Percentiles rank a stretch among this genome's conserved stretches.
Conservation (phyloP, 2,888 invertebrate species). For the Brenthis ino region DNA sequence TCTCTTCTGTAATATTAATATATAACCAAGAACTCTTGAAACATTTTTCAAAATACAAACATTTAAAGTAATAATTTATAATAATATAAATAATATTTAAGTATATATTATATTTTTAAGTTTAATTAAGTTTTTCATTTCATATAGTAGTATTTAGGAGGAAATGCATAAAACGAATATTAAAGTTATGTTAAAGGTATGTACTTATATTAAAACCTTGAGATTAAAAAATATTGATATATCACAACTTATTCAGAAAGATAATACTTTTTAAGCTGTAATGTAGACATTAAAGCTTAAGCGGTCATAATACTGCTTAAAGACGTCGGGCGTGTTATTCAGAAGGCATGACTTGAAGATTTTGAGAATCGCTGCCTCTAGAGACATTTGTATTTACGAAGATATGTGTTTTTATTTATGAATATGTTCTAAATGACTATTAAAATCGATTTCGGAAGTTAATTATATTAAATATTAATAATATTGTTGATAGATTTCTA, state of each 20-base stretch:
- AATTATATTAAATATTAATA: no score
- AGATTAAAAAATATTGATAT: not conserved
- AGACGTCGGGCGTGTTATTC: slow-evolving; percentile 44
- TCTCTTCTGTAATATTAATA: no score
- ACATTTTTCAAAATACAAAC: no score
- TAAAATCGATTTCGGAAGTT: not conserved
- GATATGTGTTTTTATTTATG: slow-evolving; percentile 8
- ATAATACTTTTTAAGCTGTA: slow-evolving; percentile 11
- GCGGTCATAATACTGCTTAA: slow-evolving; percentile 11
- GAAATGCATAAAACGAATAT: no score
- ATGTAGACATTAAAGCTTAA: slow-evolving; percentile 31
- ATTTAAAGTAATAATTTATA: no score
- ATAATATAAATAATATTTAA: no score
- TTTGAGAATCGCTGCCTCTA: slow-evolving; percentile 23
- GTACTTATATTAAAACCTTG: not conserved
- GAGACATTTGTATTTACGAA: slow-evolving; percentile 23
- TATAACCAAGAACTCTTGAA: no score
- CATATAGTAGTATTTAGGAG: no score
- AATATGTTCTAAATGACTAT: not conserved
- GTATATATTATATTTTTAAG: no score
- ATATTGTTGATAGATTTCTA: no score
- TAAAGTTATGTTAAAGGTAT: no score
- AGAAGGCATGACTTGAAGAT: slow-evolving; percentile 57
- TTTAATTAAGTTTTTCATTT: no score
- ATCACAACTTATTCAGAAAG: not conserved